These are phyloP conservation scores for Anseranas semipalmata DNA, from an alignment of 2,113 vertebrate species.

Conservation along the genomic window DNA sequence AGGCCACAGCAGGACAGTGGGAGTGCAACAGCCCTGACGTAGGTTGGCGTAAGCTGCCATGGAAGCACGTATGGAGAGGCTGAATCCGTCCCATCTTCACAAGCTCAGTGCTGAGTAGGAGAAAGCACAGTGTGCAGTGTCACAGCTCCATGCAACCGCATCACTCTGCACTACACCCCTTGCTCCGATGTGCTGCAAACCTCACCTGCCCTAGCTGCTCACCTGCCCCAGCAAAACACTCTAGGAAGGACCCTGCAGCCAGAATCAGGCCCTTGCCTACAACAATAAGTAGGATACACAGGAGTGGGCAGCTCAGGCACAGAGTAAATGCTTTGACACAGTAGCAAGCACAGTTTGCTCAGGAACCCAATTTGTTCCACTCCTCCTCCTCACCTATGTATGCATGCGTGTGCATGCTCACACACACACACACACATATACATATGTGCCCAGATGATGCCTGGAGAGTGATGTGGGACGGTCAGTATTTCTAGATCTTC, in stretches of 20 bases:
- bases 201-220: neutral
- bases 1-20: neutral
- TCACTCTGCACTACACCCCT: neutral
- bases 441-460: accelerated
- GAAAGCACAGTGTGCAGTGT: neutral
- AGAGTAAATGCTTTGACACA: neutral
- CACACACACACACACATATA: accelerated
- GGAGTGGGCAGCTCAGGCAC: neutral
- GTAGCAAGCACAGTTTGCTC: neutral
- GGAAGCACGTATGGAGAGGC: neutral
- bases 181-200: neutral
- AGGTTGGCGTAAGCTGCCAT: neutral
- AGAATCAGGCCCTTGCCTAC: neutral
- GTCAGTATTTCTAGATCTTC: neutral
- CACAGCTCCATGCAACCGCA: neutral
- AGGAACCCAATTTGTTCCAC: neutral
- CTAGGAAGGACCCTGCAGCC: neutral
- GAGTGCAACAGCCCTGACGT: neutral
- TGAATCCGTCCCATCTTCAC: neutral
- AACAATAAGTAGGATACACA: neutral
- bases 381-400: neutral
- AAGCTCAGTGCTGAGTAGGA: neutral
- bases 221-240: neutral
- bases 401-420: neutral
- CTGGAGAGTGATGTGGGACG: neutral